Evolutionary conservation across 2,113 vertebrate genomes (phyloP).

Genomic region (Athene noctua): DNA sequence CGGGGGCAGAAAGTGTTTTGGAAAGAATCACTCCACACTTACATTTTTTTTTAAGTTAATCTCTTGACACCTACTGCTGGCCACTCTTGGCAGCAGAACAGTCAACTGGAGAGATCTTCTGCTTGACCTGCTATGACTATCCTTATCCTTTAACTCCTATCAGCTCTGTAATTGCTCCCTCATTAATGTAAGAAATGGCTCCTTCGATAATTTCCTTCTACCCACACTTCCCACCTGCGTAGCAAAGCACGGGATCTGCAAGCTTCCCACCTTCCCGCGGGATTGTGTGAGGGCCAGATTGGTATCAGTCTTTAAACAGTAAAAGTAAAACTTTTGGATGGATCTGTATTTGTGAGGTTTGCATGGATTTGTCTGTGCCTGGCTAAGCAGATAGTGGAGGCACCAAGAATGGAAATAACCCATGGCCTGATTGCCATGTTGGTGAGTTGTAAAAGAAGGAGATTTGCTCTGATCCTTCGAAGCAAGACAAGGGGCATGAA

Average conservation of each 20-base stretch:
- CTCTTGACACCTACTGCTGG: not conserved
- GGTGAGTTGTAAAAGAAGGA: not conserved
- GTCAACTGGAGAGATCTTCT: not conserved
- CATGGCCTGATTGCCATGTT: rapidly evolving
- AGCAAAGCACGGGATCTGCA: not conserved
- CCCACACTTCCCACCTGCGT: not conserved
- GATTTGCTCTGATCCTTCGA: not conserved
- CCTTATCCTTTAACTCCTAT: not conserved
- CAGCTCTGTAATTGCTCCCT: not conserved
- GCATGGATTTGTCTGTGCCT: not conserved
- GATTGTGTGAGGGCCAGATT: too few relatives aligned
- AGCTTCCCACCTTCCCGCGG: rapidly evolving
- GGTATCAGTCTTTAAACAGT: not conserved
- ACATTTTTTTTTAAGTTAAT: not conserved
- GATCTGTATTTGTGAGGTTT: not conserved
- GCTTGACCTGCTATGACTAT: not conserved
- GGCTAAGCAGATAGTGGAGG: not conserved
- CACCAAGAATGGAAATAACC: not conserved
- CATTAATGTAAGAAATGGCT: not conserved
- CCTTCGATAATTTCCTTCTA: not conserved
- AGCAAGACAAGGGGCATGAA: not conserved
- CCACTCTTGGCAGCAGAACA: not conserved
- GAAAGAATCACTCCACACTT: not conserved
- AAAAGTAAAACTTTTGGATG: not conserved
- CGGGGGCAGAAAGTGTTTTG: not conserved